Evolutionary conservation across 2,113 vertebrate species (phyloP).

Genomic region (Dromiciops gliroides): DNA sequence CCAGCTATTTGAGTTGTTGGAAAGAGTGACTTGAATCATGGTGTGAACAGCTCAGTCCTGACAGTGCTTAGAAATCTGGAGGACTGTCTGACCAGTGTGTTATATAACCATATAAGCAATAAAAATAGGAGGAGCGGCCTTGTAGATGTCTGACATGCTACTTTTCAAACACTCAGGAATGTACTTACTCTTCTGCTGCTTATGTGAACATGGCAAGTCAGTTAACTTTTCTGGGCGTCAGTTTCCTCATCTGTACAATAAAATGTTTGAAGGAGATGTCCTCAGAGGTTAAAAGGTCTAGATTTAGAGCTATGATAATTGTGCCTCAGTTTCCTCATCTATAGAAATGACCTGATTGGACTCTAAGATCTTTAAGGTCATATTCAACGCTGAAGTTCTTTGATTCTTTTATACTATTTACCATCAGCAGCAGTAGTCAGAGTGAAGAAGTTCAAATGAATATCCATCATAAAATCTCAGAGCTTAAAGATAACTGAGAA

Average conservation of each 20-base stretch:
- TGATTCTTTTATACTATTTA: not conserved
- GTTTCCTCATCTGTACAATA: not conserved
- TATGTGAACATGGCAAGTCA: not conserved
- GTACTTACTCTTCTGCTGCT: not conserved
- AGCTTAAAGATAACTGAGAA: not conserved
- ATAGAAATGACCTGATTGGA: not conserved
- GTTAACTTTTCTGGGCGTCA: no score
- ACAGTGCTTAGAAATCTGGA: not conserved
- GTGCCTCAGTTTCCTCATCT: not conserved
- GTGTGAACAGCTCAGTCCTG: not conserved
- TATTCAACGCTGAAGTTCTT: not conserved
- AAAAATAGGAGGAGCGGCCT: not conserved
- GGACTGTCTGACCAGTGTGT: not conserved
- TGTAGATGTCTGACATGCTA: no score
- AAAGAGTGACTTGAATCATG: not conserved
- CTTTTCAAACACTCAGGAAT: no score
- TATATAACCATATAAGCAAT: not conserved
- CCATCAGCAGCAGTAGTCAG: not conserved
- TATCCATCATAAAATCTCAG: not conserved
- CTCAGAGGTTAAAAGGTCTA: no score
- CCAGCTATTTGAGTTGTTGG: not conserved
- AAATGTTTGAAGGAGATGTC: not conserved
- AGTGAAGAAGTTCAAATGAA: not conserved
- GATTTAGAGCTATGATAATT: not conserved
- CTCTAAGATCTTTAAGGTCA: not conserved